Percentiles rank a stretch among this genome's conserved stretches.
Conservation (phyloP, 30 jellyfish, hydroid and myxozoan species). For the Nemopilema nomurai region DNA sequence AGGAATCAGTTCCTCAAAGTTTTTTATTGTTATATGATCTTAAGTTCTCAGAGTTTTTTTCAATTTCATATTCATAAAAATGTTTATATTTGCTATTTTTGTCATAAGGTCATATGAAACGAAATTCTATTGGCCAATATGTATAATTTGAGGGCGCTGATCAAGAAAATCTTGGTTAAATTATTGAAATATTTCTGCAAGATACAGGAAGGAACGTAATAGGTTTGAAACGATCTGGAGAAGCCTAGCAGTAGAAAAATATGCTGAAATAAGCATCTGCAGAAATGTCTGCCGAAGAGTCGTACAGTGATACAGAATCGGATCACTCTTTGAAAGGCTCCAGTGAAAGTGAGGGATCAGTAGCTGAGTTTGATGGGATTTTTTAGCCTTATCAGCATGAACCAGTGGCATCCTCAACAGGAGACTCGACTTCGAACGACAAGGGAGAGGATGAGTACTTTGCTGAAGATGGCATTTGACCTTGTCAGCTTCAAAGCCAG, state of each 20-base stretch:
- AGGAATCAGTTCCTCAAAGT: no score
- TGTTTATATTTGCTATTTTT: background rate
- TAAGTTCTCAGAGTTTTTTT: no score
- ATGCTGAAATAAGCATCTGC: background rate
- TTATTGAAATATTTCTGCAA: background rate
- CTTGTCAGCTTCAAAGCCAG: background rate
- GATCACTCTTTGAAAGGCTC: background rate
- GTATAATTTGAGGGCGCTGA: background rate
- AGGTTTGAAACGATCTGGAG: background rate
- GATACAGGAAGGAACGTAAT: background rate
- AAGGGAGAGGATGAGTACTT: background rate
- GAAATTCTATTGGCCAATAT: background rate
- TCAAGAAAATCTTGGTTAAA: background rate
- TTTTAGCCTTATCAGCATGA: background rate
- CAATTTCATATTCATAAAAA: no score
- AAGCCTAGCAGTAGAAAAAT: background rate
- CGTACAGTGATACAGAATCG: background rate
- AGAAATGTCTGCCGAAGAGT: background rate
- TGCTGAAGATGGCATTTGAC: background rate
- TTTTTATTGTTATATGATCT: no score
- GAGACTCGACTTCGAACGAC: background rate
- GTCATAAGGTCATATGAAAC: background rate
- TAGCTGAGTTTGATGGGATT: background rate
- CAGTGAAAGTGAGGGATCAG: background rate
- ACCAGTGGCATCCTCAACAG: background rate